These are phyloP conservation scores for Ophiodon elongatus DNA, from an alignment of 2,113 vertebrate species.

Conservation along the genomic window DNA sequence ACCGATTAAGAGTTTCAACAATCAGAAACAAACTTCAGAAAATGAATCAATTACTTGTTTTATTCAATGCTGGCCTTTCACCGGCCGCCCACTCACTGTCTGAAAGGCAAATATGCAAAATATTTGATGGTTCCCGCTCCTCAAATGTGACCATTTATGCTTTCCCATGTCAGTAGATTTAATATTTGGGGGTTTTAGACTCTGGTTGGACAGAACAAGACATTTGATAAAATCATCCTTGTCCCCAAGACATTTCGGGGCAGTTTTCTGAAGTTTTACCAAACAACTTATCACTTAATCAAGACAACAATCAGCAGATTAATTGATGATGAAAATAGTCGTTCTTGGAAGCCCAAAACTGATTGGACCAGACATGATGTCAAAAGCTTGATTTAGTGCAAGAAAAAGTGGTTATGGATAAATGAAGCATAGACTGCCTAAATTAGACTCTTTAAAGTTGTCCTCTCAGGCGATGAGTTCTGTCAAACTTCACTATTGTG, in stretches of 20 bases:
- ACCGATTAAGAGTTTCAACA: neutral
- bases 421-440: conserved; percentile 1
- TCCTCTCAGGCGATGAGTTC: conserved; percentile 14
- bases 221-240: neutral
- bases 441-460: conserved; percentile 7
- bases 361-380: neutral
- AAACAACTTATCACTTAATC: neutral
- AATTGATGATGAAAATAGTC: neutral
- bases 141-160: neutral
- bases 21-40: neutral
- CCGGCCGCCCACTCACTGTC: neutral
- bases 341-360: neutral
- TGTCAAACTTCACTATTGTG: conserved; percentile 21
- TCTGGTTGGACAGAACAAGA: neutral
- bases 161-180: neutral
- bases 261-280: neutral
- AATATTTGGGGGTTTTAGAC: neutral
- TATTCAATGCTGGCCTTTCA: neutral
- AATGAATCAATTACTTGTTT: neutral
- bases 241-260: too few species aligned
- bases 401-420: neutral
- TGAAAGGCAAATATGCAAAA: neutral
- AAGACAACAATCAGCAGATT: neutral
- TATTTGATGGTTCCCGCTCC: neutral
- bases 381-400: conserved; percentile 6